A percentile compares a stretch with the other conserved stretches of the same genome.
Evolutionary conservation across 2,113 vertebrate genomes (phyloP).

Genomic region (Cisticola juncidis): DNA sequence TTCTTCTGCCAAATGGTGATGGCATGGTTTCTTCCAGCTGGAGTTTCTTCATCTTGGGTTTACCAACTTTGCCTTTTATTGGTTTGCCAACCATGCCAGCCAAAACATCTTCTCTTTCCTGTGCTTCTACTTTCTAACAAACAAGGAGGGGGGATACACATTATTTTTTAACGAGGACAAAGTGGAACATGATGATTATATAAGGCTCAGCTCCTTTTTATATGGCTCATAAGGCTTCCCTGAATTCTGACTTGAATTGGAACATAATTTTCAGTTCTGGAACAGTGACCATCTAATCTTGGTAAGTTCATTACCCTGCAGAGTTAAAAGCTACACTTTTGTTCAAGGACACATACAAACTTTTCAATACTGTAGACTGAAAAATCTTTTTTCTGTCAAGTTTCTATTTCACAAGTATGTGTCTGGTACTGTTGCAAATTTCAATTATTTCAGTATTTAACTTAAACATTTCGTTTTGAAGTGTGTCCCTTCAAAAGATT

Average conservation of each 20-base stretch:
- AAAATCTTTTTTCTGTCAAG: not conserved
- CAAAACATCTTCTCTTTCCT: conserved; percentile 86
- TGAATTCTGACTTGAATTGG: not conserved
- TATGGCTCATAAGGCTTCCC: not conserved
- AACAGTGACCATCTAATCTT: not conserved
- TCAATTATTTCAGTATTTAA: not conserved
- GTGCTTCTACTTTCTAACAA: conserved; percentile 84
- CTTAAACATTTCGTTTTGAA: not conserved
- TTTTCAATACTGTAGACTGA: not conserved
- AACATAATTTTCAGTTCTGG: not conserved
- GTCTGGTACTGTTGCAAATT: not conserved
- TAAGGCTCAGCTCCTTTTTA: not conserved
- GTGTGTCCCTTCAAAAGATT: not conserved
- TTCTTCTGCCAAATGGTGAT: conserved; percentile 88
- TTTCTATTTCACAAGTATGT: not conserved
- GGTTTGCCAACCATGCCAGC: conserved; percentile 85
- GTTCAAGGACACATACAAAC: not conserved
- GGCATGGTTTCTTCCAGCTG: conserved; percentile 94
- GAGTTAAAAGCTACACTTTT: not conserved
- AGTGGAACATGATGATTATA: not conserved
- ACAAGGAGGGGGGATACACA: not conserved
- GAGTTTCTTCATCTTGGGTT: conserved; percentile 93
- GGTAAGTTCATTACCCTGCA: not conserved
- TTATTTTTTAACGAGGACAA: not conserved
- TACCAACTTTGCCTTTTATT: conserved; percentile 97